Conservation (phyloP, 1,140 invertebrate species). For the Drosophila pseudoobscura region DNA sequence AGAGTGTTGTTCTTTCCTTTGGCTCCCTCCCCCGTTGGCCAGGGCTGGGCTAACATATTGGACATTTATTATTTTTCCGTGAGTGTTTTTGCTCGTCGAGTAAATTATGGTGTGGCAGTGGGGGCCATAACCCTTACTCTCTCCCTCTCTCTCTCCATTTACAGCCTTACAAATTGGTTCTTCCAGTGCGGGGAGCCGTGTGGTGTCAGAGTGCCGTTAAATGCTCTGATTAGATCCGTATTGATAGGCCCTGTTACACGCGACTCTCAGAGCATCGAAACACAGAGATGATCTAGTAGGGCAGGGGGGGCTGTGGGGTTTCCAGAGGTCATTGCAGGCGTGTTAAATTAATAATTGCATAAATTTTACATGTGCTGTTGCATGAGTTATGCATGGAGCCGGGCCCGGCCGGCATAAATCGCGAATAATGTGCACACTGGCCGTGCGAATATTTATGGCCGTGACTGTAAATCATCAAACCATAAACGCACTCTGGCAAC, state of each 20-base stretch:
- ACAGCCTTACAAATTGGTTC: conserved; percentile 42
- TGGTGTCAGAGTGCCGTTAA: conserved; percentile 17
- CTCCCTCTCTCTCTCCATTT: conserved; percentile 15
- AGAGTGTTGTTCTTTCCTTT: conserved; percentile 55
- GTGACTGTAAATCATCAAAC: conserved; percentile 83
- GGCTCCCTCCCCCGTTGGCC: conserved; percentile 45
- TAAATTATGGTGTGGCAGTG: conserved; percentile 62
- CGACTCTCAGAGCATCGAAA: too few relatives aligned
- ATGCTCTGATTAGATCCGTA: conserved; percentile 51
- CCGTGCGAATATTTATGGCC: conserved; percentile 82
- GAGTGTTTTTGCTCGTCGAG: conserved; percentile 78
- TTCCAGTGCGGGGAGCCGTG: too few relatives aligned
- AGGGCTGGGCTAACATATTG: conserved; percentile 75
- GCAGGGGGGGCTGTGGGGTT: neutral
- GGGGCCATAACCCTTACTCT: conserved; percentile 1
- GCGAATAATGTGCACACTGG: conserved; percentile 83
- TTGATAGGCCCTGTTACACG: conserved; percentile 9
- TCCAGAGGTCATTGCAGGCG: conserved; percentile 39
- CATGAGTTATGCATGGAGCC: conserved; percentile 77
- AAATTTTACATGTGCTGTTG: conserved; percentile 83
- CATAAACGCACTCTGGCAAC: conserved; percentile 75
- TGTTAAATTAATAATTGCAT: conserved; percentile 83
- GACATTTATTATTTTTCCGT: conserved; percentile 81
- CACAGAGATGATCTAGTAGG: neutral
- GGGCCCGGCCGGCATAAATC: conserved; percentile 74